Evolutionary conservation across 2,797 vertebrate genomes (phyloP), one percentile per base, ranked within the genome.

Genomic region (Platyrinchus mystaceus): DNA sequence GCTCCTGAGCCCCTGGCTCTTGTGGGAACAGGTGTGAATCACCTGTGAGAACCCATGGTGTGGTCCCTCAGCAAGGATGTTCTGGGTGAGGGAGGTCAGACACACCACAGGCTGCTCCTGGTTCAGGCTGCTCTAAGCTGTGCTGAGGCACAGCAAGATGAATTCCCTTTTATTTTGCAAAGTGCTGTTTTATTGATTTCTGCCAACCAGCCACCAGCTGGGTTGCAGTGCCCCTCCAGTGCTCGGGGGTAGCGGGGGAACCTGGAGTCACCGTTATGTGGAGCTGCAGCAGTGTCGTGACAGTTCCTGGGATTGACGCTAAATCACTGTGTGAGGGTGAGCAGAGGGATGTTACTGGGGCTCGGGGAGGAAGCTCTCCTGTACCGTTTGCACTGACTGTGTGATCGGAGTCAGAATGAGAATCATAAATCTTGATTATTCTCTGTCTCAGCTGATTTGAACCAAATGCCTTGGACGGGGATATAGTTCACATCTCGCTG

Each of bases 351-450:
- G 97, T 97, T 98, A 96, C 94, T 96, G 81, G 96, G 97, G 97
- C 96, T 90, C 70, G 43, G 85, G 56, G 68, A 94, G 95, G 95
- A 97, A 95, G 93, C 96, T 87, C 68, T 85, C 37, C 44, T 46
- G 73, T 36, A 69, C 93, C 62, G 30, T 79, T 81, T 82, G 82
- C 90, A 73, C 90, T 36, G 93, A 84, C 93, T 75, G 73, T 95
- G 90, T 89, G 97, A 97, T 92, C 90, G 62, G 50, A 96, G 95
- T 96, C 92, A 89, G 97, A 97, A 98, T 95, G 97, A 97, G 97
- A 95, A 95, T 97, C 97, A 97, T 98, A 98, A 98, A 98, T 98
- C 98, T 98, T 98, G 97, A 98, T 98, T 98, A 98, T 97, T 97
- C 91, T 97, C 96, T 97, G 97, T 98, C 97, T 97, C 97, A 78